Percentiles rank a stretch among this genome's conserved stretches.
These are phyloP conservation scores for Parascotia fuliginaria DNA, from an alignment of 2,888 invertebrate genomes.

Conservation along the genomic window DNA sequence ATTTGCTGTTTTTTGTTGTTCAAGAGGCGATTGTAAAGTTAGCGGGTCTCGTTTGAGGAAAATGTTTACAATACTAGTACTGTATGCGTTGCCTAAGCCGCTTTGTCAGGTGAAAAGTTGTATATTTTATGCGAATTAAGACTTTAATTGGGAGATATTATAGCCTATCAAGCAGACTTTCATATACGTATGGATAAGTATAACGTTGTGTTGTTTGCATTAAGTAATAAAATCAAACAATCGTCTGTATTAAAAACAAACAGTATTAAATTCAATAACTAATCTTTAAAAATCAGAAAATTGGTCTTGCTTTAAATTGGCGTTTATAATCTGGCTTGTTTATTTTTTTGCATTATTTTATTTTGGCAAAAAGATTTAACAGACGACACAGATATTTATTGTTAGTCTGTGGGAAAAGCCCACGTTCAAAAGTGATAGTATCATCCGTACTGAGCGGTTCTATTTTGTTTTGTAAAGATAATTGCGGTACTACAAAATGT, in stretches of 20 bases:
- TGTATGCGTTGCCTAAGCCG: too few species aligned
- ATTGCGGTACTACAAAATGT: too few species aligned
- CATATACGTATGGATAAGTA: too few species aligned
- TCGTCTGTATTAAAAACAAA: not conserved
- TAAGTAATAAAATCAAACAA: too few species aligned
- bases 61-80: slow-evolving; percentile 29
- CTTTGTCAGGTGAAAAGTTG: too few species aligned
- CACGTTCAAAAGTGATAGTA: not conserved
- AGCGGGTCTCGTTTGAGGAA: slow-evolving; percentile 50
- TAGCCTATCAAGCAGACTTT: too few species aligned
- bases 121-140: too few species aligned
- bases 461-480: not conserved
- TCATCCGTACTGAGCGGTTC: not conserved
- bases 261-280: not conserved
- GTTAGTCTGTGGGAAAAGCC: slow-evolving; percentile 1
- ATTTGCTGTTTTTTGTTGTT: slow-evolving; percentile 29
- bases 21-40: slow-evolving; percentile 32
- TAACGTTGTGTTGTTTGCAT: too few species aligned
- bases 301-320: not conserved
- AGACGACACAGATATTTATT: not conserved
- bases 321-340: not conserved
- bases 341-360: not conserved
- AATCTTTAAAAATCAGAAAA: not conserved
- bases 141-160: too few species aligned
- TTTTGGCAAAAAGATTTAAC: not conserved